Percentiles rank a stretch among this genome's conserved stretches.
phyloP scores from a whole-genome alignment of 2,888 invertebrate species.

The Mongoloraphidia duomilia region DNA sequence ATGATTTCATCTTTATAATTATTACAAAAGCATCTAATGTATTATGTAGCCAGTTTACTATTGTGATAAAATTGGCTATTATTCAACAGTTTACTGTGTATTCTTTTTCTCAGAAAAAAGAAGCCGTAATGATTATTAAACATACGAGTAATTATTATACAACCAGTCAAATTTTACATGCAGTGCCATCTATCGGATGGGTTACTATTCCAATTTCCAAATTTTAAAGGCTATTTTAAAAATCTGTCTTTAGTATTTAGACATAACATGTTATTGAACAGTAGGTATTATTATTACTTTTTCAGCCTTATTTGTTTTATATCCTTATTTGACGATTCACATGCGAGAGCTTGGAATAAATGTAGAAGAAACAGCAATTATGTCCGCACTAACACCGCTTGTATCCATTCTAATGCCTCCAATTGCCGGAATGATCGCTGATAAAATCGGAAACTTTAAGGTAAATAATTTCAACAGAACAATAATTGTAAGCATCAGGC shows the following conservation, averaged over 20 bases:
- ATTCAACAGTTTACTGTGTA: not conserved
- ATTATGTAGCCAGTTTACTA: too few species aligned
- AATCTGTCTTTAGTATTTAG: too few species aligned
- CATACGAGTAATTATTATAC: not conserved
- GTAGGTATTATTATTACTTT: slow-evolving; percentile 15
- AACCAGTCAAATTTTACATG: not conserved
- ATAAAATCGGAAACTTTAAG: slow-evolving; percentile 68
- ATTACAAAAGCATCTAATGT: too few species aligned
- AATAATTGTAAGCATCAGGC: too few species aligned
- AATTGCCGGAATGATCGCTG: slow-evolving; percentile 58
- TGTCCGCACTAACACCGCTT: slow-evolving; percentile 63
- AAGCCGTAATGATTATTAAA: too few species aligned
- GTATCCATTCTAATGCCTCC: slow-evolving; percentile 66
- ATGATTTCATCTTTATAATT: too few species aligned
- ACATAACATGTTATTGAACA: not conserved
- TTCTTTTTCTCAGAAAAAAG: slow-evolving; percentile 1
- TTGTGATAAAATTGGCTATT: too few species aligned
- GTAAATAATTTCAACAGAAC: slow-evolving; percentile 35
- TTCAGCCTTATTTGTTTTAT: slow-evolving; percentile 57
- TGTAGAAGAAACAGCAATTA: slow-evolving; percentile 66
- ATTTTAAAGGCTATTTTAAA: not conserved
- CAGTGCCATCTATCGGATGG: not conserved
- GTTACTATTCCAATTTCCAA: not conserved
- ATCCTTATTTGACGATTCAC: slow-evolving; percentile 67
- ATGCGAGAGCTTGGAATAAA: slow-evolving; percentile 66